Evolutionary conservation across 2,113 vertebrate species (phyloP).

Genomic region (Nibea albiflora): DNA sequence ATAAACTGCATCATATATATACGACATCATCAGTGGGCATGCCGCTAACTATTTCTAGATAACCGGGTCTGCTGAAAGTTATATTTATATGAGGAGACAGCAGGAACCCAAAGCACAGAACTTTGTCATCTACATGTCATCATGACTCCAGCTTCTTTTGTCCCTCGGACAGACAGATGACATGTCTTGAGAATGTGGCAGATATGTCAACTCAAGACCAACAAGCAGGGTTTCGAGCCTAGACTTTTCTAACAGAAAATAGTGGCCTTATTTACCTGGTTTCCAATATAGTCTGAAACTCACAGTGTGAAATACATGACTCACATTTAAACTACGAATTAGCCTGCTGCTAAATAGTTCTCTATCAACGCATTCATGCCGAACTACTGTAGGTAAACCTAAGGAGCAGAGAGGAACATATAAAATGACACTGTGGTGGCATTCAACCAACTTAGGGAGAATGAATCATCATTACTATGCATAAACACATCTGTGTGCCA

Average conservation of each 20-base stretch:
- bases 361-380: constrained; percentile 9
- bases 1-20: background rate
- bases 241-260: background rate
- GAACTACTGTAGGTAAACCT: constrained; percentile 13
- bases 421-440: constrained; percentile 20
- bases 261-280: background rate
- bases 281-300: background rate
- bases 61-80: background rate
- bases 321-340: constrained; percentile 24
- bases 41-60: background rate
- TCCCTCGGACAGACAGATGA: background rate
- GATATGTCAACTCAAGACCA: background rate
- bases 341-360: constrained; percentile 8
- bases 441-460: constrained; percentile 21
- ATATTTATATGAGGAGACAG: background rate
- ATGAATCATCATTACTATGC: constrained; percentile 28
- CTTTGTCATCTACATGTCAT: background rate
- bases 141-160: background rate
- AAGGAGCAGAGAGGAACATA: constrained; percentile 13
- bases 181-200: background rate
- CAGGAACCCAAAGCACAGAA: background rate
- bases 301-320: constrained; percentile 3
- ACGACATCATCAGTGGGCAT: background rate
- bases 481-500: constrained; percentile 14
- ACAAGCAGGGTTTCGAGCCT: background rate